Percentiles rank a stretch among this genome's conserved stretches.
phyloP scores from a whole-genome alignment of 2,888 invertebrate species.

The Melieria crassipennis region DNA sequence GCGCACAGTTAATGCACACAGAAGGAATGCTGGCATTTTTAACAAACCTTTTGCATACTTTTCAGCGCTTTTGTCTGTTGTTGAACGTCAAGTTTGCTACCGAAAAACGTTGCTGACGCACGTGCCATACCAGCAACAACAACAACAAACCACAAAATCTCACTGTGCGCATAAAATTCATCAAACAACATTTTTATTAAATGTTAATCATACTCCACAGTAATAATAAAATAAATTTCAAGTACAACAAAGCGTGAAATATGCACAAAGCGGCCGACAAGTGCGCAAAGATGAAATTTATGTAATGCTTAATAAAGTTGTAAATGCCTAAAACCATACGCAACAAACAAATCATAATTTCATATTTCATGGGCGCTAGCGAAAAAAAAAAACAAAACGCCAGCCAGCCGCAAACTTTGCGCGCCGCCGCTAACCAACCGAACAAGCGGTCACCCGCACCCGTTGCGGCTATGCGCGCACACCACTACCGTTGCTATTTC shows the following conservation, averaged over 20 bases:
- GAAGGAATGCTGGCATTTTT: no score
- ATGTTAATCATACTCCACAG: conserved; percentile 59
- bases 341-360: conserved; percentile 52
- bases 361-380: conserved; percentile 21
- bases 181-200: conserved; percentile 47
- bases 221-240: conserved; percentile 21
- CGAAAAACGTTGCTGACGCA: no score
- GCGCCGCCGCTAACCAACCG: neutral
- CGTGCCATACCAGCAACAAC: no score
- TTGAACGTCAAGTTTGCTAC: no score
- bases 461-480: conserved; percentile 51
- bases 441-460: neutral
- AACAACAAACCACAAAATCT: neutral
- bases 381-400: neutral
- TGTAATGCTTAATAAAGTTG: conserved; percentile 38
- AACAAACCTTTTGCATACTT: no score
- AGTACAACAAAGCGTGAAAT: neutral
- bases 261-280: no score
- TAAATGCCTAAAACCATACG: conserved; percentile 22
- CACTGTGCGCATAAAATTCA: neutral
- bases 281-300: conserved; percentile 45
- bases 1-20: no score
- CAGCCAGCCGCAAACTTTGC: neutral
- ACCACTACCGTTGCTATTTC: conserved; percentile 53
- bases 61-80: no score